phyloP scores from a whole-genome alignment of 2,888 invertebrate species.

The Merodon equestris region DNA sequence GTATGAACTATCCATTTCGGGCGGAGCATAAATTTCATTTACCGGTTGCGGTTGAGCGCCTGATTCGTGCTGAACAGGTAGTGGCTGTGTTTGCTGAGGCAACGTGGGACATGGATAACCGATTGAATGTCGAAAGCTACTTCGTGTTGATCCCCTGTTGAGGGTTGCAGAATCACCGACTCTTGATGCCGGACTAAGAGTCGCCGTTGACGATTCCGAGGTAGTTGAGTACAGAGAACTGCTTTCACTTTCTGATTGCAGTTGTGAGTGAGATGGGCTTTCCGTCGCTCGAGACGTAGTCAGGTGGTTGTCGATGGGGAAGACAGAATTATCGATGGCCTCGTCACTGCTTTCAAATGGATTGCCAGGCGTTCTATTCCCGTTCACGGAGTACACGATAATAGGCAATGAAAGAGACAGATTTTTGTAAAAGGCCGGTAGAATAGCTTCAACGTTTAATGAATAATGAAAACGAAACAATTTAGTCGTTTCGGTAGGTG shows the following conservation, averaged over 20 bases:
- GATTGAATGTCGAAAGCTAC: conserved; percentile 73
- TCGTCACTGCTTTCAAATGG: conserved; percentile 72
- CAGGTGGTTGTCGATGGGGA: conserved; percentile 48
- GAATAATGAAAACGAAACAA: conserved; percentile 76
- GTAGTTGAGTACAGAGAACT: conserved; percentile 76
- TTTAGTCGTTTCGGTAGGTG: conserved; percentile 75
- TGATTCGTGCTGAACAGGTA: conserved; percentile 8
- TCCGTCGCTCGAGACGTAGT: conserved; percentile 36
- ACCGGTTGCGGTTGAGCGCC: conserved; percentile 32
- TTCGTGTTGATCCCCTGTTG: conserved; percentile 73
- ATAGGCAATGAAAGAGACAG: conserved; percentile 75
- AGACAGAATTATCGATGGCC: conserved; percentile 18
- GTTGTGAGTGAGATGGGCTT: conserved; percentile 76
- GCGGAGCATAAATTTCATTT: conserved; percentile 28
- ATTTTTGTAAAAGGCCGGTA: conserved; percentile 78
- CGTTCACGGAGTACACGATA: conserved; percentile 74
- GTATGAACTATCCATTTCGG: conserved; percentile 76
- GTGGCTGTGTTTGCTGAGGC: conserved; percentile 2
- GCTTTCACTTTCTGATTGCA: conserved; percentile 74
- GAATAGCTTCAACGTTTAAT: conserved; percentile 77
- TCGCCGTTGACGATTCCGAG: conserved; percentile 75
- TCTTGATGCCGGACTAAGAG: conserved; percentile 76
- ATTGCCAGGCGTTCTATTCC: conserved; percentile 69
- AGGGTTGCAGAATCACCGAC: conserved; percentile 73
- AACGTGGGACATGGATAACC: conserved; percentile 56